Evolutionary conservation across 2,797 vertebrate genomes (phyloP).

Genomic region (Rhincodon typus): DNA sequence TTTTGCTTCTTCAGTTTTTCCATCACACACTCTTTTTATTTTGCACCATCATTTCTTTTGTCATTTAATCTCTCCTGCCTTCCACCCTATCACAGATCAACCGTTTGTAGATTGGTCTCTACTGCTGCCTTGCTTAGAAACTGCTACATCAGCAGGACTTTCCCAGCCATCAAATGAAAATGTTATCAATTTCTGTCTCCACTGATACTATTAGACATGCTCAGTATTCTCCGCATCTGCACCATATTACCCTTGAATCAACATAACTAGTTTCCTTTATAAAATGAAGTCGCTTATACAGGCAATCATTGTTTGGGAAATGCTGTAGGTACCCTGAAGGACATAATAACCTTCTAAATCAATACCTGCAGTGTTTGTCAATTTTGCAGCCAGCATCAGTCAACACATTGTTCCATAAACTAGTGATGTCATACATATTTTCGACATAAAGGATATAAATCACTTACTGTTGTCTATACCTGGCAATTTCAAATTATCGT

Average conservation of each 20-base stretch:
- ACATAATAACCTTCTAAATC: neutral
- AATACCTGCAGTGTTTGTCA: neutral
- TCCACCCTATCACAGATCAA: too few species aligned
- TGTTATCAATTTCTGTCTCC: too few species aligned
- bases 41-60: too few species aligned
- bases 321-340: neutral
- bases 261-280: neutral
- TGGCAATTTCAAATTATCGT: neutral
- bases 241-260: neutral
- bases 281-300: constrained; percentile 29
- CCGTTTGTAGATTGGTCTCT: too few species aligned
- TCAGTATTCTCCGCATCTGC: too few species aligned
- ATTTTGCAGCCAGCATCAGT: neutral
- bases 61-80: too few species aligned
- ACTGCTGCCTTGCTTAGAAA: too few species aligned
- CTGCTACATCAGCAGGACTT: too few species aligned
- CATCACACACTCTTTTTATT: too few species aligned
- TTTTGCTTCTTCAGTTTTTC: too few species aligned
- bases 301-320: neutral
- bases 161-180: too few species aligned
- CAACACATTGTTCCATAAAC: neutral
- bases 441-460: neutral
- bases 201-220: too few species aligned
- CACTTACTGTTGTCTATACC: neutral
- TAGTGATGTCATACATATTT: neutral